A percentile compares a stretch with the other conserved stretches of the same genome.
phyloP scores from a whole-genome alignment of 2,888 invertebrate genomes.

The Exephanes ischioxanthus region DNA sequence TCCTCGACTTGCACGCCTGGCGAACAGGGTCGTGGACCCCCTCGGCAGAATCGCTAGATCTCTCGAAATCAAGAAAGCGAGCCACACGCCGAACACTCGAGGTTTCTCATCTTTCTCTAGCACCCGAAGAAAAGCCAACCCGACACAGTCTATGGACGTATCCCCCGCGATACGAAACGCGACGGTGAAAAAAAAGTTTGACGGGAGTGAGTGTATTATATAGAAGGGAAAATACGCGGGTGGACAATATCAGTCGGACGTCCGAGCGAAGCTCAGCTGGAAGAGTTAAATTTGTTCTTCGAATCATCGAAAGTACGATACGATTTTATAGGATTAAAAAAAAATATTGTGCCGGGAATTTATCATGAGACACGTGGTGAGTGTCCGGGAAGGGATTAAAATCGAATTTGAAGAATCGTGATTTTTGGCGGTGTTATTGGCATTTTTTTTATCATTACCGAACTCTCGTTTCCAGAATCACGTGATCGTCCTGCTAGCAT shows the following conservation, averaged over 20 bases:
- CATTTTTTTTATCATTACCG: not conserved
- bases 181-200: slow-evolving; percentile 40
- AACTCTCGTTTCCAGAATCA: slow-evolving; percentile 58
- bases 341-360: slow-evolving; percentile 19
- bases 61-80: slow-evolving; percentile 70
- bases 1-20: slow-evolving; percentile 56
- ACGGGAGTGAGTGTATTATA: slow-evolving; percentile 74
- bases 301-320: slow-evolving; percentile 18
- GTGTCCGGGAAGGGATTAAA: slow-evolving; percentile 54
- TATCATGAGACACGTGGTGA: slow-evolving; percentile 79
- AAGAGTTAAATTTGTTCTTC: slow-evolving; percentile 58
- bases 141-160: slow-evolving; percentile 40
- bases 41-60: slow-evolving; percentile 43
- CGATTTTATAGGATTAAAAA: not conserved
- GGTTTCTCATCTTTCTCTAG: slow-evolving; percentile 55
- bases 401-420: slow-evolving; percentile 27
- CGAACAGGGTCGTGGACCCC: slow-evolving; percentile 68
- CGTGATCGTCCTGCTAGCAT: slow-evolving; percentile 37
- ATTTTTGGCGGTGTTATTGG: slow-evolving; percentile 1
- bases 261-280: slow-evolving; percentile 58
- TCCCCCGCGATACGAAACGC: slow-evolving; percentile 43
- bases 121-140: slow-evolving; percentile 55
- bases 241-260: slow-evolving; percentile 72
- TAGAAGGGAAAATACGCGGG: slow-evolving; percentile 74
- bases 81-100: slow-evolving; percentile 39